A percentile compares a stretch with the other conserved stretches of the same genome.
Evolutionary conservation across 2,797 vertebrate species (phyloP).

Genomic region (Sebastiscus albofasciatus): DNA sequence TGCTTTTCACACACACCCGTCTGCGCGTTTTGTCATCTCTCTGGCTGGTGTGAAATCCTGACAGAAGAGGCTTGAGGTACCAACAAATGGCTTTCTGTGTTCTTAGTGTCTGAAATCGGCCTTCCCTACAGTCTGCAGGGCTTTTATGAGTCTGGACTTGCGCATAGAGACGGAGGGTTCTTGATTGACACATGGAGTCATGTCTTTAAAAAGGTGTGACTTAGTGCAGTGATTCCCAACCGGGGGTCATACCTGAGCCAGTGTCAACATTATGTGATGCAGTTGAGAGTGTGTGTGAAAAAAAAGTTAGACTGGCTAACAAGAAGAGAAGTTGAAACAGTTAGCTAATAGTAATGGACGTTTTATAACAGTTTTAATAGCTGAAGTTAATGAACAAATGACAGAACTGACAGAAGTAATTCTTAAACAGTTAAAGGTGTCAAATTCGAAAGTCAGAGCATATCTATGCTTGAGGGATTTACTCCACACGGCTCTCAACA

Average conservation of each 20-base stretch:
- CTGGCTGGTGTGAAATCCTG: constrained; percentile 72
- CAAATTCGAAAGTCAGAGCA: neutral
- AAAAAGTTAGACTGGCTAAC: neutral
- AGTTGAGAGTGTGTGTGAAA: no score
- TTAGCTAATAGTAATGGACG: neutral
- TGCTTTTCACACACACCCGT: constrained; percentile 67
- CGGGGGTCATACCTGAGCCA: neutral
- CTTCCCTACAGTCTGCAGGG: constrained; percentile 5
- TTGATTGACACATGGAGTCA: constrained; percentile 15
- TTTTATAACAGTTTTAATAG: neutral
- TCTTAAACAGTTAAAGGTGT: neutral
- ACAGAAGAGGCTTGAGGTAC: constrained; percentile 34
- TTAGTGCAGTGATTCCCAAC: neutral
- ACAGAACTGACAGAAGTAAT: neutral
- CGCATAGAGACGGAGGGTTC: neutral
- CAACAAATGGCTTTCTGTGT: constrained; percentile 68
- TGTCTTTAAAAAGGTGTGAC: constrained; percentile 2
- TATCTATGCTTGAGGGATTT: neutral
- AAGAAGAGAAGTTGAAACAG: neutral
- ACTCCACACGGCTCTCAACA: neutral
- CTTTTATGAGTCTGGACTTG: constrained; percentile 18
- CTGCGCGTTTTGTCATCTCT: constrained; percentile 67
- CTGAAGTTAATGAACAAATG: neutral
- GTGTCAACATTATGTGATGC: neutral
- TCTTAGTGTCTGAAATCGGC: constrained; percentile 46